Conservation (phyloP, 2,113 vertebrate genomes). For the Leiothrix lutea region DNA sequence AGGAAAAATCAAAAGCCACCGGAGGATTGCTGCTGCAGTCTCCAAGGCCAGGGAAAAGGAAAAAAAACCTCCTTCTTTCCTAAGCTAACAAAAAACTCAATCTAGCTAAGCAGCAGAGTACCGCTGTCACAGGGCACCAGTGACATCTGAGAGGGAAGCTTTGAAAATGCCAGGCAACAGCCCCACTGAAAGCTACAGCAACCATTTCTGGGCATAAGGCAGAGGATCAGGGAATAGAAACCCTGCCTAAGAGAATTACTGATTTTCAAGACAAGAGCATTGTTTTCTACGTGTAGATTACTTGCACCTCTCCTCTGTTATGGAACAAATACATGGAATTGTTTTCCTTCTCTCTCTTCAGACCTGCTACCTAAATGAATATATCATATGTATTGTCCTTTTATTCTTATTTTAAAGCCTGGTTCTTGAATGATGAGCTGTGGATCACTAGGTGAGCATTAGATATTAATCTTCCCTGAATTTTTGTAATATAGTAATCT, state of each 20-base stretch:
- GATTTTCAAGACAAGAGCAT: background rate
- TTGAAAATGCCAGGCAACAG: background rate
- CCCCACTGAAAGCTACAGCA: no score
- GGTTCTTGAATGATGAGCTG: background rate
- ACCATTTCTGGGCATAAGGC: background rate
- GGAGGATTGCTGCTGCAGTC: accelerated
- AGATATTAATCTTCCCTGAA: background rate
- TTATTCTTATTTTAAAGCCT: background rate
- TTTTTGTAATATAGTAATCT: background rate
- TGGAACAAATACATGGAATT: background rate
- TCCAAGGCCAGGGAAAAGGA: background rate
- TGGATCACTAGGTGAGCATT: background rate
- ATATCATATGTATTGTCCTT: background rate
- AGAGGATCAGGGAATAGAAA: background rate
- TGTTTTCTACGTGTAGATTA: background rate
- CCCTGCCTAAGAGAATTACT: background rate
- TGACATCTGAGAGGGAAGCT: background rate
- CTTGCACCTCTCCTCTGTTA: background rate
- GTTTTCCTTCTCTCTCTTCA: background rate
- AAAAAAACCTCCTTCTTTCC: background rate
- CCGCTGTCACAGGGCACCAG: accelerated
- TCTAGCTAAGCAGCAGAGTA: background rate
- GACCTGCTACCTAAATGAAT: background rate
- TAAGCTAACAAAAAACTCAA: background rate
- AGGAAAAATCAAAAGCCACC: accelerated